A percentile compares a stretch with the other conserved stretches of the same genome.
phyloP scores from a whole-genome alignment of 2,888 invertebrate species.

The Nysson spinosus region DNA sequence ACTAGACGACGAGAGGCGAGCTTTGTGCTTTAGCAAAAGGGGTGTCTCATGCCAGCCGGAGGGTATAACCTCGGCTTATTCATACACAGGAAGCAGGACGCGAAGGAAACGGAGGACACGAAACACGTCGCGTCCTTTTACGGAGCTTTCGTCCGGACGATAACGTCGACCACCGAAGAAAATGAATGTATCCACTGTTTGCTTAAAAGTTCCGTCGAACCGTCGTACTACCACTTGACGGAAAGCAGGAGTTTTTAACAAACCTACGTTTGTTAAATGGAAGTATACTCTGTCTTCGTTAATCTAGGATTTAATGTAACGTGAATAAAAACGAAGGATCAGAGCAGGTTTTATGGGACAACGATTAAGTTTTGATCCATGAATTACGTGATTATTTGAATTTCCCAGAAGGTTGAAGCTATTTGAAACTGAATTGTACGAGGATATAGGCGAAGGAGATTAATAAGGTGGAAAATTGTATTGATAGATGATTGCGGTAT shows the following conservation, averaged over 20 bases:
- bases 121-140: conserved; percentile 56
- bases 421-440: no score
- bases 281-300: no score
- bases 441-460: not conserved
- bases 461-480: conserved; percentile 5
- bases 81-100: conserved; percentile 73
- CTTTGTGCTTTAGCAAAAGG: conserved; percentile 64
- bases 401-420: no score
- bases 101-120: conserved; percentile 67
- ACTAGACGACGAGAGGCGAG: conserved; percentile 54
- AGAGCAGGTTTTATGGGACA: no score
- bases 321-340: no score
- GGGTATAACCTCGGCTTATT: conserved; percentile 75
- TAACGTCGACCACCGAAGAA: conserved; percentile 48
- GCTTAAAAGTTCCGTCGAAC: conserved; percentile 30
- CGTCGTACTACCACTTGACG: conserved; percentile 1
- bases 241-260: conserved; percentile 2
- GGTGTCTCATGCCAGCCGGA: conserved; percentile 70
- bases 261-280: no score
- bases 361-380: no score
- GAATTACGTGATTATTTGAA: no score
- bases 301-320: no score
- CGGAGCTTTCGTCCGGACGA: conserved; percentile 47
- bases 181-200: conserved; percentile 30
- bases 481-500: conserved; percentile 3